phyloP scores from a whole-genome alignment of 2,888 invertebrate genomes.

The Noctua janthina region DNA sequence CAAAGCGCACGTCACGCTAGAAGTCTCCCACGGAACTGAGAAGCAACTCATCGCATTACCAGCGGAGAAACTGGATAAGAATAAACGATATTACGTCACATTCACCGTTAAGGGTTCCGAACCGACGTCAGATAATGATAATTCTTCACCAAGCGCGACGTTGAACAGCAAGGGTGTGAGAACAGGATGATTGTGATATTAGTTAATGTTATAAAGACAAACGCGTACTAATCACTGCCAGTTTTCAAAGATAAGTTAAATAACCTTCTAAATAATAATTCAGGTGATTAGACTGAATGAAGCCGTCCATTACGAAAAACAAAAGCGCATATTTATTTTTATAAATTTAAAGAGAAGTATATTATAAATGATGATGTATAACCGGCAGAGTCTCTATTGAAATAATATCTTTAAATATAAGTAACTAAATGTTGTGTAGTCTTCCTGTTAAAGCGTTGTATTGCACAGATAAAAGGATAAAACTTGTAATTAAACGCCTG shows the following conservation, averaged over 20 bases:
- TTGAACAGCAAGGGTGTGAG: constrained; percentile 84
- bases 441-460: constrained; percentile 77
- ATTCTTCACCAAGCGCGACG: constrained; percentile 83
- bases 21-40: constrained; percentile 95
- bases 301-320: constrained; percentile 70
- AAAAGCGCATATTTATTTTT: constrained; percentile 69
- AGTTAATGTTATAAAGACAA: constrained; percentile 24
- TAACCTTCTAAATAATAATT: constrained; percentile 31
- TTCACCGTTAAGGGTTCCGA: constrained; percentile 96
- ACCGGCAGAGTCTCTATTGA: constrained; percentile 36
- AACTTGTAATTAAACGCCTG: constrained; percentile 62
- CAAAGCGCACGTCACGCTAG: constrained; percentile 92
- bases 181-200: constrained; percentile 75
- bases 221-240: constrained; percentile 71
- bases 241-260: constrained; percentile 29
- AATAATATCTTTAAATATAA: constrained; percentile 23
- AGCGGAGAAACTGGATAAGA: constrained; percentile 96
- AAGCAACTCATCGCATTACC: constrained; percentile 97
- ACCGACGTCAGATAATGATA: constrained; percentile 90
- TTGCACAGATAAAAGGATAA: constrained; percentile 70
- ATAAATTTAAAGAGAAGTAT: constrained; percentile 65
- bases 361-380: constrained; percentile 39
- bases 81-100: constrained; percentile 97
- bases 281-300: constrained; percentile 74
- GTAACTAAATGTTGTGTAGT: constrained; percentile 74